Evolutionary conservation across 2,797 vertebrate genomes (phyloP), one percentile per base, ranked within the genome.

Genomic region (Liasis olivaceus): DNA sequence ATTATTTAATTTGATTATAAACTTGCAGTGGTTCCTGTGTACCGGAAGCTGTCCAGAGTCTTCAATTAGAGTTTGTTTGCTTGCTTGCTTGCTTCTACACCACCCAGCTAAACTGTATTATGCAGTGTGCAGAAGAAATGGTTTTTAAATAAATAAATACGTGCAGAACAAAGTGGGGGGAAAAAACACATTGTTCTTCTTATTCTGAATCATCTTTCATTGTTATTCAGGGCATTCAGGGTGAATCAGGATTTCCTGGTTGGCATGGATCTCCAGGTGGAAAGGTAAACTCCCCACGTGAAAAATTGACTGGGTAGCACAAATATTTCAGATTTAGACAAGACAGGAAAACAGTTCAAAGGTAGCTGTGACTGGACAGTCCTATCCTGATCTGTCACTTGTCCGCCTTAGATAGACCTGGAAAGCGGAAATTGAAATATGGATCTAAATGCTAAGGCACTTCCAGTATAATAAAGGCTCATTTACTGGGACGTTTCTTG

Each of bases 271-370:
- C 97, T 0, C 81, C 86, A 85, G 99, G 99, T 96, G 90, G 94
- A 64, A 99, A 99, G 98, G 99, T 99, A 98, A 97, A 28, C 66
- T 92, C 94, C n/a, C 87, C 54, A 17, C 2, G 11, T 51, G 12
- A 81, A 86, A 90, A 66, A 42, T 42, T 7, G 59, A 89, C 92
- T 4, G 5, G 0, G 42, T 94, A 51, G 0, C 17, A 54, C 94
- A 88, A 24, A 0, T 24, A 51, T 11, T 58, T 81, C 1, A 1
- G 87, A n/a, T 87, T 91, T 92, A 0, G 2, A 86, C 13, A 91
- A 36, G 26, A 26, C n/a, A 81, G 31, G 11, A 63, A 91, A 86
- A 36, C 14, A 28, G 22, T 9, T 12, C 22, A 6, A 51, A 4
- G 2, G 5, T 17, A 63, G 28, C 77, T 85, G 1, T 81, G 56